phyloP scores from a whole-genome alignment of 1,140 invertebrate species.

The Chymomyza costata region DNA sequence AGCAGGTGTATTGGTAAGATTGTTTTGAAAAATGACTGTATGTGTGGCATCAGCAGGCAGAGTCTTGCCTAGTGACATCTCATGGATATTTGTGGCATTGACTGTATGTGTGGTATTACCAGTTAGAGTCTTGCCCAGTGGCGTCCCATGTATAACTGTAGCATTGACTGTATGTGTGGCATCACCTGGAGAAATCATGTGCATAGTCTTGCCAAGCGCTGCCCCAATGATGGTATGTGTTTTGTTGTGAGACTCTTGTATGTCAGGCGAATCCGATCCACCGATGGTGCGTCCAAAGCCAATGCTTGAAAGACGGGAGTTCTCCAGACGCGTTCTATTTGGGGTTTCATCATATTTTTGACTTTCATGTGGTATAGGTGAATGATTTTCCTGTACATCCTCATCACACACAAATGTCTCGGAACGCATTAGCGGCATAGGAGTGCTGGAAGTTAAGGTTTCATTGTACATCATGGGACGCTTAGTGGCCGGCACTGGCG shows the following conservation, averaged over 20 bases:
- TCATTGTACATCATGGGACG: slow-evolving; percentile 10
- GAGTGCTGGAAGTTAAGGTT: slow-evolving; percentile 42
- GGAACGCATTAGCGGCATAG: slow-evolving; percentile 52
- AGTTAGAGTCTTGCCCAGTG: not conserved
- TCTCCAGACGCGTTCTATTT: slow-evolving; percentile 16
- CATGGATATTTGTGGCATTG: not conserved
- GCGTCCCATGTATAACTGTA: slow-evolving; percentile 3
- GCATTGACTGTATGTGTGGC: slow-evolving; percentile 23
- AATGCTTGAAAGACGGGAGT: slow-evolving; percentile 23
- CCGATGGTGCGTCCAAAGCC: slow-evolving; percentile 37
- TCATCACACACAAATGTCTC: slow-evolving; percentile 68
- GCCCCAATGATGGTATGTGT: not conserved
- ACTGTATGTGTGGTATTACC: slow-evolving; percentile 5
- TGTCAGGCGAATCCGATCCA: slow-evolving; percentile 18
- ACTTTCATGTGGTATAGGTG: not conserved
- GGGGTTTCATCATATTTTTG: not conserved
- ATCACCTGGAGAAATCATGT: slow-evolving; percentile 15
- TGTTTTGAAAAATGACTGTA: too few relatives aligned
- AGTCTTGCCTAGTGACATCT: not conserved
- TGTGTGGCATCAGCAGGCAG: slow-evolving; percentile 3
- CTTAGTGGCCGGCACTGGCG: slow-evolving; percentile 39
- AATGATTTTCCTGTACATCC: slow-evolving; percentile 21
- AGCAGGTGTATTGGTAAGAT: not conserved
- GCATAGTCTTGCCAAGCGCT: not conserved
- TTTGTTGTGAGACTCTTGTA: slow-evolving; percentile 1